phyloP scores from a whole-genome alignment of 2,888 invertebrate genomes.

The Saturnia japonica region DNA sequence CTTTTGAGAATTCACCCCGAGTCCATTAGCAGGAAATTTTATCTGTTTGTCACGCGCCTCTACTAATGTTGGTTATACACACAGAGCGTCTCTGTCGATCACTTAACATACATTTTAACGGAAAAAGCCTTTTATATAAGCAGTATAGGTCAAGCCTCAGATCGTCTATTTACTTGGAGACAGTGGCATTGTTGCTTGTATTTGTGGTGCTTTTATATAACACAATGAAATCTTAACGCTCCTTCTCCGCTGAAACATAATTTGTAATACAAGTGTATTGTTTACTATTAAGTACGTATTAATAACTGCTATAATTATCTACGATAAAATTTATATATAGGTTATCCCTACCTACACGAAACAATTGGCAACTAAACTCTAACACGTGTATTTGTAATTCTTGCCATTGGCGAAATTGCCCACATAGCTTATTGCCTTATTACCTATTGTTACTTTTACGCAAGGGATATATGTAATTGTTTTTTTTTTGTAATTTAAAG shows the following conservation, averaged over 20 bases:
- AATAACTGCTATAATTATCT: too few relatives aligned
- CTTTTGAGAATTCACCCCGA: constrained; percentile 43
- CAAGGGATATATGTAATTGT: too few relatives aligned
- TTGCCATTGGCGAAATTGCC: too few relatives aligned
- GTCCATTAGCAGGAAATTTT: constrained; percentile 63
- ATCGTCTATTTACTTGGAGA: constrained; percentile 39
- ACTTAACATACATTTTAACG: constrained; percentile 44
- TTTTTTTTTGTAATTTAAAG: too few relatives aligned
- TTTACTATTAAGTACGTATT: background rate
- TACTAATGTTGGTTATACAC: constrained; percentile 43
- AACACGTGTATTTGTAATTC: too few relatives aligned
- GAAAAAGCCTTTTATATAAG: constrained; percentile 29
- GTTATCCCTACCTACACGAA: too few relatives aligned
- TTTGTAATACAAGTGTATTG: constrained; percentile 33
- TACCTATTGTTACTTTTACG: too few relatives aligned
- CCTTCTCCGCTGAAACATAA: constrained; percentile 30
- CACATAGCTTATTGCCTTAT: too few relatives aligned
- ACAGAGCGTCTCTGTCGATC: constrained; percentile 40
- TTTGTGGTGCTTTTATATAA: constrained; percentile 45
- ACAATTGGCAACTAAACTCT: too few relatives aligned
- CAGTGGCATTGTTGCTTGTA: constrained; percentile 39
- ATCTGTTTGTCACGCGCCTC: constrained; percentile 63
- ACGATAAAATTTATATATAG: too few relatives aligned
- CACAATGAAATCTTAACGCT: constrained; percentile 42
- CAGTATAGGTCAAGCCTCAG: constrained; percentile 43